These are phyloP conservation scores for Halocynthia roretzi DNA, from an alignment of 23 tunicate species.

Conservation along the genomic window DNA sequence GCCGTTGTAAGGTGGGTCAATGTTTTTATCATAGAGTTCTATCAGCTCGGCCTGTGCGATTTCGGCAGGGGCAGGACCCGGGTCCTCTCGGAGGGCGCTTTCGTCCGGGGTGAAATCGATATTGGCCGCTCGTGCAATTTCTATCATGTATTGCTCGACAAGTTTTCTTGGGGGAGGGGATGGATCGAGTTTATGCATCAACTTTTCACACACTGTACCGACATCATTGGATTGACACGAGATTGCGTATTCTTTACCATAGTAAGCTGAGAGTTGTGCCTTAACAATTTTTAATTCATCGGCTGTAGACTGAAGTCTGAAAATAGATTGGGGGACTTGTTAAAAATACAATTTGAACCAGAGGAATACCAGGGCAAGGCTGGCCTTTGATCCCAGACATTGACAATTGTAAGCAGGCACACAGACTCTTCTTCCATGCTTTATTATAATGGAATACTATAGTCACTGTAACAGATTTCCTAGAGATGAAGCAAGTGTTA, in stretches of 20 bases:
- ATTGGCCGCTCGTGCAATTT: constrained; percentile 76
- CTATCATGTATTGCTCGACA: constrained; percentile 80
- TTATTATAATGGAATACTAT: no score
- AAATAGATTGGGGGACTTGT: not conserved
- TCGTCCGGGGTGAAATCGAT: constrained; percentile 85
- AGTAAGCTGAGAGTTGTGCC: constrained; percentile 60
- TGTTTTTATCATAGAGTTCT: constrained; percentile 40
- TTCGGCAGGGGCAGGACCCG: constrained; percentile 19
- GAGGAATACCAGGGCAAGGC: no score
- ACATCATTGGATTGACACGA: constrained; percentile 59
- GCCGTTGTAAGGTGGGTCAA: constrained; percentile 43
- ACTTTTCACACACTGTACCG: constrained; percentile 78
- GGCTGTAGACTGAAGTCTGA: constrained; percentile 39
- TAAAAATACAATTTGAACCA: not conserved
- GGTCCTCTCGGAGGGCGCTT: constrained; percentile 48
- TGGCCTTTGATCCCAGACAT: no score
- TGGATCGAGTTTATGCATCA: constrained; percentile 73
- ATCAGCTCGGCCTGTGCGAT: constrained; percentile 60
- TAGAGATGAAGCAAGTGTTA: no score
- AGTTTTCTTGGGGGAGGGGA: constrained; percentile 72
- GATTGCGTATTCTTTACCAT: constrained; percentile 82
- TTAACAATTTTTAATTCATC: constrained; percentile 62
- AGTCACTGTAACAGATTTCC: no score
- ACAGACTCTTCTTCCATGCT: no score
- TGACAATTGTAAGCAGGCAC: no score